Conservation (phyloP, 1,140 invertebrate species). For the Lerema accius region DNA sequence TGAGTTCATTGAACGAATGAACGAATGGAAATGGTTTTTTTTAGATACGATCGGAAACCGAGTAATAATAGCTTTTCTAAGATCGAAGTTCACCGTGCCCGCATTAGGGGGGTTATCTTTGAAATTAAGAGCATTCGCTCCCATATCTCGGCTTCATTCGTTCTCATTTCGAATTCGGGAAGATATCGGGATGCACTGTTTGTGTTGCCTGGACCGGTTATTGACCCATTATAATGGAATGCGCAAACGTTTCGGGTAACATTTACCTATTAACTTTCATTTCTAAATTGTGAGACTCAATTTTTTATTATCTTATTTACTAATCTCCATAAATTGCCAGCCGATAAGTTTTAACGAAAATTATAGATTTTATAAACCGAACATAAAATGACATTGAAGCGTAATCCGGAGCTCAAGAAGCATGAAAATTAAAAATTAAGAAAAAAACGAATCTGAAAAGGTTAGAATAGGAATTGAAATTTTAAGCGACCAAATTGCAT, state of each 20-base stretch:
- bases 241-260: constrained; percentile 64
- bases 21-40: constrained; percentile 39
- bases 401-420: too few species aligned
- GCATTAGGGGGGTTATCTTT: constrained; percentile 74
- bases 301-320: too few species aligned
- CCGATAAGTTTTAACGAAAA: too few species aligned
- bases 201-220: constrained; percentile 57
- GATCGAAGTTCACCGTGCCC: constrained; percentile 48
- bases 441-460: too few species aligned
- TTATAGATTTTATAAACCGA: too few species aligned
- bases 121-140: constrained; percentile 70
- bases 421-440: too few species aligned
- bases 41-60: constrained; percentile 30
- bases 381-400: too few species aligned
- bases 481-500: too few species aligned
- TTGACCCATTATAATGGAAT: constrained; percentile 73
- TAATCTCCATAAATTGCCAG: too few species aligned
- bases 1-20: constrained; percentile 42
- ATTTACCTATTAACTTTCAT: constrained; percentile 67
- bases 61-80: constrained; percentile 55
- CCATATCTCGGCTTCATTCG: constrained; percentile 70
- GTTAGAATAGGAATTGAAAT: too few species aligned
- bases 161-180: constrained; percentile 66
- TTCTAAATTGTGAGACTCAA: constrained; percentile 20
- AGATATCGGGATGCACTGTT: constrained; percentile 46